Conservation (phyloP, 1,140 invertebrate species). For the Acromyrmex heyeri region DNA sequence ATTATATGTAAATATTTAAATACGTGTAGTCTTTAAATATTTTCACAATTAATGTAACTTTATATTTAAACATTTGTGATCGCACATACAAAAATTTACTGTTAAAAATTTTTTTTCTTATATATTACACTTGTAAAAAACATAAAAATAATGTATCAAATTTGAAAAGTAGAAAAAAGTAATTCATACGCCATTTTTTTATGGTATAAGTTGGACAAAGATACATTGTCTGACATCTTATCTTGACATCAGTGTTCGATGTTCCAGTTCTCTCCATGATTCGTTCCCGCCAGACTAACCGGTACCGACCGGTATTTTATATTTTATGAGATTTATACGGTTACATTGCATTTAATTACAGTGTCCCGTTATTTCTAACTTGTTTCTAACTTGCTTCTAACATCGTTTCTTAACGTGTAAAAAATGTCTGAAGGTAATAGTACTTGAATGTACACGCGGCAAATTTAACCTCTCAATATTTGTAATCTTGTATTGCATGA, state of each 20-base stretch:
- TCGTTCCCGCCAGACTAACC: conserved; percentile 68
- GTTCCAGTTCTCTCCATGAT: not conserved
- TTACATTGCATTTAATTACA: conserved; percentile 40
- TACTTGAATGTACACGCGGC: not conserved
- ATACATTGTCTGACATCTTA: no score
- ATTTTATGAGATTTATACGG: conserved; percentile 41
- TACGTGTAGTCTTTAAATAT: no score
- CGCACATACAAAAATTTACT: no score
- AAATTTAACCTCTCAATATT: not conserved
- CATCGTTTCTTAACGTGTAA: conserved; percentile 4
- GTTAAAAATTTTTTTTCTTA: no score
- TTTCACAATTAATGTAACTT: no score
- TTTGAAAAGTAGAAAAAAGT: no score
- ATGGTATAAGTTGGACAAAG: no score
- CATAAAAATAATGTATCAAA: no score
- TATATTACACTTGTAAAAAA: no score
- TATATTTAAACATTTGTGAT: no score
- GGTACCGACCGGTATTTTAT: conserved; percentile 69
- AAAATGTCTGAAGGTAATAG: conserved; percentile 69
- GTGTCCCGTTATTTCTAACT: not conserved
- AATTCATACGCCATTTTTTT: no score
- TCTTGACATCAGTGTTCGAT: not conserved
- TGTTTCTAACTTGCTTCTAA: conserved; percentile 16
- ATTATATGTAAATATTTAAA: no score
- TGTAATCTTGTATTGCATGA: not conserved